Base-by-base conservation (phyloP, 2,888 invertebrate genomes). In the Xanthorhoe spadicearia region DNA sequence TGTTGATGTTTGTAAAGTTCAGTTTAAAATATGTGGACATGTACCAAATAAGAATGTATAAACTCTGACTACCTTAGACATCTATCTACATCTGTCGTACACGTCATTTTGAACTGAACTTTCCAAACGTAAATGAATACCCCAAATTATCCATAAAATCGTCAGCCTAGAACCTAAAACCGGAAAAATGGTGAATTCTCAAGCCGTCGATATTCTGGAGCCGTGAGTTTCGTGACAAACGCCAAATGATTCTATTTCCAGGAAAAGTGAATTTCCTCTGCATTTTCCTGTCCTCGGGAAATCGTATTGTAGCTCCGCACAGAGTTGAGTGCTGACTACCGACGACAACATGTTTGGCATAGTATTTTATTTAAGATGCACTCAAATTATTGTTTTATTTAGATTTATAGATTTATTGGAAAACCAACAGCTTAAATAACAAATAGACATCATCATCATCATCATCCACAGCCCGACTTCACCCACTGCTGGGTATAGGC, bases 201-300 rank as follows among this genome's bases (percentile, higher is more conserved):
- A 28, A 49, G 28, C 54, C 56, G 18, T 51, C 19, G 19, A 19
- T 55, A 50, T 62, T 63, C 56, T 17, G 56, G 60, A 32, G 52
- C 50, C 19, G 55, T 10, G 53, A 57, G 68, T 58, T 68, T 52
- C 69, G 69, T 70, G 71, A 72, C 71, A 70, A 74, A 72, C 69
- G 59, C 68, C 71, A 72, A 74, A 72, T 72, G 70, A 72, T 70
- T 74, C 68, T 63, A 72, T 74, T 74, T 66, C 64, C 68, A 38
- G 43, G 48, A 59, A 69, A 72, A 72, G 61, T 72, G 69, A 67
- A 72, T 72, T 72, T 69, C 62, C 71, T 56, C 35, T 64, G 66
- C 66, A 70, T 68, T 68, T 71, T 68, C 68, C 57, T 57, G 59
- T 52, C 35, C 53, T 53, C 51, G 52, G 67, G 57, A 66, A 64